Conservation (phyloP, 2,113 vertebrate genomes). For the Varanus salvator region DNA sequence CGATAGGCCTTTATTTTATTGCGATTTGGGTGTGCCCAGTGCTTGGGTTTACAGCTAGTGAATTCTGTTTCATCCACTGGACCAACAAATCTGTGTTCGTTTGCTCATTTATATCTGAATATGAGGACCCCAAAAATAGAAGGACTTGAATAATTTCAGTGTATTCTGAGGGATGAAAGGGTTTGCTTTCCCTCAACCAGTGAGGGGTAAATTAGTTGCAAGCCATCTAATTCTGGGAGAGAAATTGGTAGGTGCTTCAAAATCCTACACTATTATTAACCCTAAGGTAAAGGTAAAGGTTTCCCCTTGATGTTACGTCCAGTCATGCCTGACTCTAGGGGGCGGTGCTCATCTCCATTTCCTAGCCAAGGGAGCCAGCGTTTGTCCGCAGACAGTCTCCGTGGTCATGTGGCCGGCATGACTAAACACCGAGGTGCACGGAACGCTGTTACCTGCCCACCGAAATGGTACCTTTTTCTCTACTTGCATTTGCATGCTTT, state of each 20-base stretch:
- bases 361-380: no score
- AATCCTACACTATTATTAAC: no score
- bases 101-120: background rate
- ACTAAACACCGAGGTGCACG: no score
- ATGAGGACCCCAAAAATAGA: slow-evolving; percentile 2
- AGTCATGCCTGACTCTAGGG: no score
- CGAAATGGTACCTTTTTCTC: no score
- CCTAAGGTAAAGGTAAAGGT: no score
- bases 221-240: background rate
- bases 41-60: background rate
- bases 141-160: background rate
- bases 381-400: no score
- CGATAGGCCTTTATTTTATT: background rate
- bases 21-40: background rate
- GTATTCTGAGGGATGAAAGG: background rate
- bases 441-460: no score
- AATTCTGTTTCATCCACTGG: background rate
- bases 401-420: no score
- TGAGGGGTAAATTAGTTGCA: background rate
- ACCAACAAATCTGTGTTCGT: background rate
- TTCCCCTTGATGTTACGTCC: no score
- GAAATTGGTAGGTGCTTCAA: background rate
- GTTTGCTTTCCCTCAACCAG: background rate
- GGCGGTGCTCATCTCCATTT: no score
- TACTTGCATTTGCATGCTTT: no score